Base-by-base conservation (phyloP, 2,888 invertebrate genomes). In the Cecidostiba fungosa region DNA sequence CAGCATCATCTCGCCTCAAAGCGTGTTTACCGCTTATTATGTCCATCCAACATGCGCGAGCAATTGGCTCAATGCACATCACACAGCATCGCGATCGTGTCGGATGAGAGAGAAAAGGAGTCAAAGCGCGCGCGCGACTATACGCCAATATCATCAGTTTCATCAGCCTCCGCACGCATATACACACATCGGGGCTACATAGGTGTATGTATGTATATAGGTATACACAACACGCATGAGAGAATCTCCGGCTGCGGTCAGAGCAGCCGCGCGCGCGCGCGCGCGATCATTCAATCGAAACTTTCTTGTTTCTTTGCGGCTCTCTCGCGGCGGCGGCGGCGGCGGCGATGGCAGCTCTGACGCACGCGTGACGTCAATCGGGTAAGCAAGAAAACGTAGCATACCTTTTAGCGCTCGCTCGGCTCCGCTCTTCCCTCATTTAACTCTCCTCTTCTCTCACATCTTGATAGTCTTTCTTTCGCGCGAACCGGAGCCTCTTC, bases 361-460 rank as follows among this genome's bases (percentile, higher is more conserved):
- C 92, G 92, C 93, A 93, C 92, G 90, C 89, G 87, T 93, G 93
- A 92, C 92, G 93, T 93, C 93, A 92, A 93, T 92, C 87, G 92
- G 89, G 90, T 89, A 87, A 90, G 91, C 90, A 91, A 92, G 91
- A 91, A 92, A 85, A 90, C 90, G 89, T 89, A 88, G 89, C 89
- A 90, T 91, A 91, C 90, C 91, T 90, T 89, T 88, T 88, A 89
- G 87, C 85, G 32, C 39, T 87, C 54, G 39, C 62, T 23, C 47
- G 66, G 36, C 36, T 59, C 29, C n/a, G 77, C 88, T 86, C 85
- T 84, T 87, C 81, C 85, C 86, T 86, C 86, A 76, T 43, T 70
- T 54, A 86, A 85, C 85, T 88, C 87, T 87, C 88, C 86, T 85
- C 86, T 88, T 88, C 88, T 88, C 88, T 89, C 26, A 81, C 86